A percentile compares a stretch with the other conserved stretches of the same genome.
Evolutionary conservation across 2,797 vertebrate genomes (phyloP).

Genomic region (Crenichthys baileyi): DNA sequence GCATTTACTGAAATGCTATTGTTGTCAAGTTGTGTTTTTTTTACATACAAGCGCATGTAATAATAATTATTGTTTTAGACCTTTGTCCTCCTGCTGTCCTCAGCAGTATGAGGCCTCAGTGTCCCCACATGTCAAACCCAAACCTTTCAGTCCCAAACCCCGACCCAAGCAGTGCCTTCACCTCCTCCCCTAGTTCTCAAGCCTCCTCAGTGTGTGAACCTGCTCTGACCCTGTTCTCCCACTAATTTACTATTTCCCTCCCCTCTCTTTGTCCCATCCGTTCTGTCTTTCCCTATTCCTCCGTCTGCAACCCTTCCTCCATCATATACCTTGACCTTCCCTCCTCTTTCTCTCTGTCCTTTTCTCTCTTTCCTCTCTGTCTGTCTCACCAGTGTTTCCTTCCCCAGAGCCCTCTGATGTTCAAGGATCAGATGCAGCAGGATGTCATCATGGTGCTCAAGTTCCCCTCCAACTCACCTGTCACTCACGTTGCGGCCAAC

Average conservation of each 20-base stretch:
- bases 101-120: slow-evolving; percentile 50
- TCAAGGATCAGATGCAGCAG: slow-evolving; percentile 99
- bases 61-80: slow-evolving; percentile 23
- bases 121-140: slow-evolving; percentile 52
- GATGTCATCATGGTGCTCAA: slow-evolving; percentile 99
- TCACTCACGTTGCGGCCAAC: slow-evolving; percentile 98
- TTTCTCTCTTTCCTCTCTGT: slow-evolving; percentile 70
- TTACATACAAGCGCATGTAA: slow-evolving; percentile 36
- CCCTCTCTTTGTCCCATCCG: slow-evolving; percentile 32
- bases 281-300: slow-evolving; percentile 58
- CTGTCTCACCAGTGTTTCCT: slow-evolving; percentile 98
- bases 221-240: slow-evolving; percentile 77
- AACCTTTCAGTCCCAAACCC: slow-evolving; percentile 62
- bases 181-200: slow-evolving; percentile 53
- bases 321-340: slow-evolving; percentile 2
- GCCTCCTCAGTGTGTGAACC: slow-evolving; percentile 76
- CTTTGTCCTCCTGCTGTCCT: slow-evolving; percentile 39
- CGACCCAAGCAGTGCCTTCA: slow-evolving; percentile 45
- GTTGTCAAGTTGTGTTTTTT: slow-evolving; percentile 1
- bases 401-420: slow-evolving; percentile 99
- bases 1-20: neutral
- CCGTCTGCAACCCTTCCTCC: slow-evolving; percentile 31
- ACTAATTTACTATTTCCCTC: slow-evolving; percentile 72
- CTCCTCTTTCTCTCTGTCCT: slow-evolving; percentile 60
- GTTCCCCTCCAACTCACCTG: slow-evolving; percentile 98